Evolutionary conservation across 2,888 invertebrate species (phyloP).

Genomic region (Agrilus cyanescens): DNA sequence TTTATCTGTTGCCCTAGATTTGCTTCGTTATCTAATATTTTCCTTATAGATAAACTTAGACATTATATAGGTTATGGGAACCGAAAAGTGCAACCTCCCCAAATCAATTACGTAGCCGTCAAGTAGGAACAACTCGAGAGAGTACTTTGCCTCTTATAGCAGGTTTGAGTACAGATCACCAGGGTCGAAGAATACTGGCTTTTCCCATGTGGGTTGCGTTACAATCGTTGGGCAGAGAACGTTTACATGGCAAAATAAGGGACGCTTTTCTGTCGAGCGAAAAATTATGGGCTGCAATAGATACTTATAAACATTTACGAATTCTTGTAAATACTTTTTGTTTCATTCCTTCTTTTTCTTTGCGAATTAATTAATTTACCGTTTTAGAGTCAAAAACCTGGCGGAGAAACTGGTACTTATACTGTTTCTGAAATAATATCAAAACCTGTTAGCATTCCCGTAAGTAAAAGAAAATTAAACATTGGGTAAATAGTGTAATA

Average conservation of each 20-base stretch:
- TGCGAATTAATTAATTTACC: slow-evolving; percentile 4
- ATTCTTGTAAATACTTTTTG: slow-evolving; percentile 48
- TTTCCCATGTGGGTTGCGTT: slow-evolving; percentile 77
- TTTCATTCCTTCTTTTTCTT: slow-evolving; percentile 5
- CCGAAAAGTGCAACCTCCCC: slow-evolving; percentile 26
- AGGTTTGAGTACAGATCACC: slow-evolving; percentile 41
- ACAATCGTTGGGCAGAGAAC: slow-evolving; percentile 59
- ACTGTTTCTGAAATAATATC: slow-evolving; percentile 49
- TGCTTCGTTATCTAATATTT: slow-evolving; percentile 12
- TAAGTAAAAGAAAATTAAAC: slow-evolving; percentile 27
- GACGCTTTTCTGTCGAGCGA: slow-evolving; percentile 65
- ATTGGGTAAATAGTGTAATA: not conserved
- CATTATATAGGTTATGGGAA: slow-evolving; percentile 35
- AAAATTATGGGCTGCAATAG: slow-evolving; percentile 45
- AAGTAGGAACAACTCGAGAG: slow-evolving; percentile 38
- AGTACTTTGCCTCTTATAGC: slow-evolving; percentile 48
- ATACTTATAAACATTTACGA: slow-evolving; percentile 54
- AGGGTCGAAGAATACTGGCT: slow-evolving; percentile 54
- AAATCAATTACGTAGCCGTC: slow-evolving; percentile 14
- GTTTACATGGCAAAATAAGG: slow-evolving; percentile 56
- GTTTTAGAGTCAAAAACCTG: slow-evolving; percentile 64
- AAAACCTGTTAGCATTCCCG: slow-evolving; percentile 49
- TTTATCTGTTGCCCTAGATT: not conserved
- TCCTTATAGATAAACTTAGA: slow-evolving; percentile 25
- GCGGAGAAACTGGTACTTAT: slow-evolving; percentile 56